phyloP scores from a whole-genome alignment of 1,140 invertebrate species.

The Capitella teleta region DNA sequence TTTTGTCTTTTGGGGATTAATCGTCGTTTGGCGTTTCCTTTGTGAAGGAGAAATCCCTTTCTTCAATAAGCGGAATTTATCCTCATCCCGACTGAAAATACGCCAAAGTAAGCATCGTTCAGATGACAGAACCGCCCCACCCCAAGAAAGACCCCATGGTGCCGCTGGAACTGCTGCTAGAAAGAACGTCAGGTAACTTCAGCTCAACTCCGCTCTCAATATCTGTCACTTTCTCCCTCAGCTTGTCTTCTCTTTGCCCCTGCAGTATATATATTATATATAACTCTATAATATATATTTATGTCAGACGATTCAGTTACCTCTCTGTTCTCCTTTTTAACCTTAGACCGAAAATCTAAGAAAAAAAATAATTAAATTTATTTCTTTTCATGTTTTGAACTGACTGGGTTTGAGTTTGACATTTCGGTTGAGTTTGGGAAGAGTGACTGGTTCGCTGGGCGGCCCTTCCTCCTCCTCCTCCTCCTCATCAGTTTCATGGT shows the following conservation, averaged over 20 bases:
- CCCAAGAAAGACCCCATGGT: not conserved
- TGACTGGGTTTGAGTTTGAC: slow-evolving; percentile 29
- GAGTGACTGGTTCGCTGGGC: no score
- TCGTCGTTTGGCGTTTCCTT: not conserved
- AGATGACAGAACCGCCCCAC: not conserved
- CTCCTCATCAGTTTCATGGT: slow-evolving; percentile 23
- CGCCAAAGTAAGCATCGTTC: no score
- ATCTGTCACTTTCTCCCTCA: not conserved
- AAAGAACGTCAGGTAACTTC: slow-evolving; percentile 2
- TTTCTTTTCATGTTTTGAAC: slow-evolving; percentile 20
- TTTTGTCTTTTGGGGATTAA: not conserved
- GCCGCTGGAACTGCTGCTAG: slow-evolving; percentile 11
- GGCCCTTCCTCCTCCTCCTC: no score
- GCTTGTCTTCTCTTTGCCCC: not conserved
- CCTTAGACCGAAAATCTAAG: not conserved
- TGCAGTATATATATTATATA: not conserved
- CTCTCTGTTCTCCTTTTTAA: not conserved
- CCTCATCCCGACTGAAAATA: not conserved
- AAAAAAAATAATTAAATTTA: slow-evolving; percentile 5
- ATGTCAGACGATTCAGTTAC: not conserved
- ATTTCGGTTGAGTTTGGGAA: slow-evolving; percentile 9
- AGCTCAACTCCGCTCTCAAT: slow-evolving; percentile 6
- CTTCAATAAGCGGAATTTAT: not conserved
- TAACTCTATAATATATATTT: not conserved
- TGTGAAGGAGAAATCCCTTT: not conserved